Evolutionary conservation across 2,113 vertebrate genomes (phyloP), one percentile per base, ranked within the genome.

Genomic region (Lophotis ruficrista): DNA sequence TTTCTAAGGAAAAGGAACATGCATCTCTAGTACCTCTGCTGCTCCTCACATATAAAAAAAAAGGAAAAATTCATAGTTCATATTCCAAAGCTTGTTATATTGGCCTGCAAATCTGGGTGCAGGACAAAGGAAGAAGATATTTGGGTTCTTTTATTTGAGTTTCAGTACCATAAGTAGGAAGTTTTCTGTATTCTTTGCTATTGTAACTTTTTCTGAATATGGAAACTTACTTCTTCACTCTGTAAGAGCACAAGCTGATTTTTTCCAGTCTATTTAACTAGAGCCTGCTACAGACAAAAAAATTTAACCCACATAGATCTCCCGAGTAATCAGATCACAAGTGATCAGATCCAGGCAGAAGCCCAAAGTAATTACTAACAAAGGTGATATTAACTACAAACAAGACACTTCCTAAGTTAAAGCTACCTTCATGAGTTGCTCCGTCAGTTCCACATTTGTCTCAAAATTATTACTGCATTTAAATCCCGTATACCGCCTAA

Each of bases 361-460:
- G 35, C 30, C 48, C 38, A 83, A 72, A n/a, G 16, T 65, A 77
- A 50, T 9, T 57, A 25, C 14, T 43, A 48, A 58, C 65, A 54
- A 50, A 14, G 22, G 23, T 60, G 9, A 15, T 60, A 69, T 43
- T 24, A 86, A 61, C 35, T 60, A 23, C 23, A 69, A 86, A 30
- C 6, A 72, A 64, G 24, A 72, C 13, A 21, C 20, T 89, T 65
- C 13, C 20, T 48, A 51, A 68, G 25, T 51, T 65, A 71, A 72
- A 43, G 6, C 9, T 75, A 21, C 45, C 21, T 64, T 64, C 37
- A 28, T 18, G 31, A 57, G 5, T 43, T 73, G 60, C n/a, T 22
- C 7, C 1, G 8, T 60, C 50, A 69, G 14, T 8, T 79, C 21
- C 20, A 54, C 21, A 12, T 1, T 0, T 45, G 7, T 57, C 37